Conservation (phyloP, 2,113 vertebrate genomes). For the Corythornis vintsioides region DNA sequence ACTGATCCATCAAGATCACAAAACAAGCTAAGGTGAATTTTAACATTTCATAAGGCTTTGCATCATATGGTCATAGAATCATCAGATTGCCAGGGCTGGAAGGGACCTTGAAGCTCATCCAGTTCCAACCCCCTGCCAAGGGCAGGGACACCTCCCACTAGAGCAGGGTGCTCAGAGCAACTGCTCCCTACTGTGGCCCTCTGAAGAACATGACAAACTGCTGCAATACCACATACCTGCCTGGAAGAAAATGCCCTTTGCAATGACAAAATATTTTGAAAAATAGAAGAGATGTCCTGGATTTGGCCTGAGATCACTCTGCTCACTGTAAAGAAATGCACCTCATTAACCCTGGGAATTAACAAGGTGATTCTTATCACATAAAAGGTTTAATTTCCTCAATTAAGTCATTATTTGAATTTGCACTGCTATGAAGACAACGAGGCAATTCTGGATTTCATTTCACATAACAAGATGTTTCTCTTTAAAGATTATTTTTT, state of each 20-base stretch:
- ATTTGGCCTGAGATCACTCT: neutral
- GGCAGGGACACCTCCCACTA: too few species aligned
- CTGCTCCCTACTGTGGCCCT: too few species aligned
- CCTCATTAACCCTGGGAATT: constrained; percentile 55
- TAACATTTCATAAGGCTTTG: neutral
- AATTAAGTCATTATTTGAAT: constrained; percentile 52
- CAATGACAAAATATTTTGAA: constrained; percentile 1
- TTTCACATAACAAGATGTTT: constrained; percentile 19
- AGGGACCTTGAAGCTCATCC: too few species aligned
- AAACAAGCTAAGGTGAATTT: neutral
- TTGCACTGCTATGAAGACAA: constrained; percentile 7
- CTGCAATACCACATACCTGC: neutral
- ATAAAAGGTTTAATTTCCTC: constrained; percentile 40
- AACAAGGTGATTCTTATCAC: constrained; percentile 55
- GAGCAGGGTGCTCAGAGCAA: too few species aligned
- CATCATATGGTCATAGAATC: neutral
- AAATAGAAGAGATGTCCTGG: neutral
- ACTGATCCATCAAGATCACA: too few species aligned
- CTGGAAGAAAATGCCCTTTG: neutral
- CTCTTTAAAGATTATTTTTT: neutral
- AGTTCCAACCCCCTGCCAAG: too few species aligned
- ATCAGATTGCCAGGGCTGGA: too few species aligned
- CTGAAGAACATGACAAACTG: neutral
- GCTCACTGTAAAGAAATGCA: constrained; percentile 1
- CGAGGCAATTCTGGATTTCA: neutral